These are phyloP conservation scores for Hymenochirus boettgeri DNA, from an alignment of 2,113 vertebrate species.

Conservation along the genomic window DNA sequence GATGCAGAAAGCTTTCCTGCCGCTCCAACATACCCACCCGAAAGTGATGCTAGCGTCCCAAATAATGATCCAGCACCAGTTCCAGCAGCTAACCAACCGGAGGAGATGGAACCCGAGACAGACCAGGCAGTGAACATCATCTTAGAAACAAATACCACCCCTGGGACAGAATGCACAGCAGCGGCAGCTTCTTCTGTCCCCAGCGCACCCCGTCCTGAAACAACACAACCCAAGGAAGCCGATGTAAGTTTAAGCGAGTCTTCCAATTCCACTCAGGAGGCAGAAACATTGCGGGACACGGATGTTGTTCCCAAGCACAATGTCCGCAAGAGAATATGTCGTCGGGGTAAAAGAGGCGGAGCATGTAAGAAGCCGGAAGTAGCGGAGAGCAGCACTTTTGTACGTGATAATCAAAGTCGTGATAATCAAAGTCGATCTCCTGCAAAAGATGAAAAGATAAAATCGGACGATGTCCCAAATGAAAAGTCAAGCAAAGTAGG, in stretches of 20 bases:
- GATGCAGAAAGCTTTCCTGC: constrained; percentile 80
- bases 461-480: constrained; percentile 53
- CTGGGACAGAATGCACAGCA: constrained; percentile 41
- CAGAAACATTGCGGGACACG: constrained; percentile 51
- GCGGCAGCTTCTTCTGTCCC: constrained; percentile 3
- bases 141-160: constrained; percentile 57
- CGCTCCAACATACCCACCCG: constrained; percentile 58
- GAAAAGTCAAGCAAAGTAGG: constrained; percentile 45
- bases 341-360: constrained; percentile 68
- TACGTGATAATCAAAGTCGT: constrained; percentile 49
- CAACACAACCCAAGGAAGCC: constrained; percentile 60
- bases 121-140: constrained; percentile 71
- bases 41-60: constrained; percentile 55
- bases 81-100: constrained; percentile 62
- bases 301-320: constrained; percentile 77
- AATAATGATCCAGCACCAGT: constrained; percentile 66
- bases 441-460: constrained; percentile 26
- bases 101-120: constrained; percentile 75
- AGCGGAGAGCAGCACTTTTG: constrained; percentile 50
- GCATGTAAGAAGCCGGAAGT: constrained; percentile 61
- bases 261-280: constrained; percentile 54
- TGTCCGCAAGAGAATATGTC: constrained; percentile 68
- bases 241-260: constrained; percentile 57
- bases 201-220: constrained; percentile 9
- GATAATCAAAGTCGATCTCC: constrained; percentile 50